Evolutionary conservation across 1,140 invertebrate species (phyloP).

Genomic region (Camponotus pennsylvanicus): DNA sequence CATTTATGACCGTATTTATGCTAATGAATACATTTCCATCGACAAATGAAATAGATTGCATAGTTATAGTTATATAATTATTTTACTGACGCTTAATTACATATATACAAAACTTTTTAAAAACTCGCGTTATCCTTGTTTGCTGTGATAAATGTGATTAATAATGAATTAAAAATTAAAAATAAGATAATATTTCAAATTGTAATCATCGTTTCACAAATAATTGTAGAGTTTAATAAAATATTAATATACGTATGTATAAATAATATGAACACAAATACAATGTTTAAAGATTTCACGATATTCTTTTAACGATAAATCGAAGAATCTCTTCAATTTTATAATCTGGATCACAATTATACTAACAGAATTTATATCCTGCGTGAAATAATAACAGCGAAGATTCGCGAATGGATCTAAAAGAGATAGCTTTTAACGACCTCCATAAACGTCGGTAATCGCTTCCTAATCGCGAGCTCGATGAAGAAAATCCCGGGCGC

Average conservation of each 20-base stretch:
- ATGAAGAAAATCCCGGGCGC: slow-evolving; percentile 43
- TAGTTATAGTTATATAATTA: slow-evolving; percentile 16
- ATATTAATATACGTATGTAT: no score
- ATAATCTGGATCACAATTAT: not conserved
- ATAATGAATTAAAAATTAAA: slow-evolving; percentile 2
- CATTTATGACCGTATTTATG: slow-evolving; percentile 45
- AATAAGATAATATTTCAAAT: not conserved
- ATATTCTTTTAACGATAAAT: not conserved
- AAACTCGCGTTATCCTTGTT: not conserved
- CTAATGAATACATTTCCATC: slow-evolving; percentile 24
- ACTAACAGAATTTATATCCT: slow-evolving; percentile 24
- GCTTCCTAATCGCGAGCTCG: slow-evolving; percentile 49
- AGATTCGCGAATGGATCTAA: slow-evolving; percentile 14
- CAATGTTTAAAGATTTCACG: not conserved
- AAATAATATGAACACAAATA: not conserved
- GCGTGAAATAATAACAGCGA: not conserved
- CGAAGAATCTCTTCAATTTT: not conserved
- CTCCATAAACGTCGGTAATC: slow-evolving; percentile 53
- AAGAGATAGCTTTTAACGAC: slow-evolving; percentile 52
- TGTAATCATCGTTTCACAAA: not conserved
- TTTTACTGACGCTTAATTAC: slow-evolving; percentile 31
- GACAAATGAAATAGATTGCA: not conserved
- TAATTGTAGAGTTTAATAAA: not conserved
- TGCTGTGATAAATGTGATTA: not conserved
- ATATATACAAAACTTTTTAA: slow-evolving; percentile 8